Base-by-base conservation (phyloP, 1,140 invertebrate genomes). In the Panagrolaimus sp. region DNA sequence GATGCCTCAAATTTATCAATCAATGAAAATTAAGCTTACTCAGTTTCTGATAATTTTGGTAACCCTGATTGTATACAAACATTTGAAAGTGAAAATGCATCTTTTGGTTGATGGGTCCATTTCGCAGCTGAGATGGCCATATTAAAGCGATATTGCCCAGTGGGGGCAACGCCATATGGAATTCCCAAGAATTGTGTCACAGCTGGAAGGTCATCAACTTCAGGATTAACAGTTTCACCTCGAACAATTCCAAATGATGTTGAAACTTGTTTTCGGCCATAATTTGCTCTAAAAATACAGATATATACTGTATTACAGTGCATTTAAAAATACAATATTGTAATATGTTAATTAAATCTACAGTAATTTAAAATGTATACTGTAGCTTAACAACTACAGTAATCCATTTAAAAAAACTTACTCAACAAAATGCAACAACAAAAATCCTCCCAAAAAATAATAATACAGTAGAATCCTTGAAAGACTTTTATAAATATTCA, bases 121-220 rank as follows among this genome's bases (percentile, higher is more conserved):
- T 82, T 82, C 14, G 80, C 73, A 15, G 80, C 79, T 24, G 81
- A 83, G 46, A 83, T 82, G 24, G 81, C 81, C 80, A 82, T 83
- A 65, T 80, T 80, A 69, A 82, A 82, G 21, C 80, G 75, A 69
- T 84, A 75, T 82, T 79, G 89, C 15, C 91, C 92, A 3, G 90
- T 86, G 3, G 93, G 94, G 28, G 94, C 90, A 26, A 91, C 92
- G 17, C 93, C 95, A 83, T 96, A 98, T 0, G 93, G 93, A 47
- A 96, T 89, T 0, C 94, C 94, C 1, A 92, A 87, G 83, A 93
- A 98, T 69, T 93, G 91, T 21, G 80, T 74, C 8, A 82, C 80
- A 26, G 79, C 67, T 0, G 78, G 77, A 12, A 80, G 63, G 71
- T 78, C 78, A 28, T 71, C 70, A 24, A 46, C 76, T 21, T 62